A percentile compares a stretch with the other conserved stretches of the same genome.
Evolutionary conservation across 2,888 invertebrate species (phyloP).

Genomic region (Stenoptilia bipunctidactyla): DNA sequence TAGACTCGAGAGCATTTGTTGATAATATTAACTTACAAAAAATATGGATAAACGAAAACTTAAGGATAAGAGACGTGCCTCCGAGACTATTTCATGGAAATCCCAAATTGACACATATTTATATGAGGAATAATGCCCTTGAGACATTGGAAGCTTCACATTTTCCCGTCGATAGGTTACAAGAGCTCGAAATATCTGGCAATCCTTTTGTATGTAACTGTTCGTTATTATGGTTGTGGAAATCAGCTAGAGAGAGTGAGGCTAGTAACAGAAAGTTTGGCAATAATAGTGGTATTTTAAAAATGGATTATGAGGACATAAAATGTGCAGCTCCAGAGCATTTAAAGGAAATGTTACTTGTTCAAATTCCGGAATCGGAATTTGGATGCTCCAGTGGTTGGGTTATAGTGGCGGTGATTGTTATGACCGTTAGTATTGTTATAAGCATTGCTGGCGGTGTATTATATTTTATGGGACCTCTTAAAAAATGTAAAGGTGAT

Average conservation of each 20-base stretch:
- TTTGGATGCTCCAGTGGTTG: slow-evolving; percentile 74
- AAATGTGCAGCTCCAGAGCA: slow-evolving; percentile 72
- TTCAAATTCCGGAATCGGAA: slow-evolving; percentile 73
- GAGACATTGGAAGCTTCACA: slow-evolving; percentile 83
- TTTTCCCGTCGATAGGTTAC: slow-evolving; percentile 85
- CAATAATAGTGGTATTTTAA: slow-evolving; percentile 46
- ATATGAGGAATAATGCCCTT: slow-evolving; percentile 81
- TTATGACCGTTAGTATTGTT: slow-evolving; percentile 65
- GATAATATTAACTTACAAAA: slow-evolving; percentile 87
- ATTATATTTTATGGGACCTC: slow-evolving; percentile 62
- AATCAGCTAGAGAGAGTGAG: slow-evolving; percentile 67
- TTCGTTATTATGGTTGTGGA: slow-evolving; percentile 89
- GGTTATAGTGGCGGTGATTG: slow-evolving; percentile 69
- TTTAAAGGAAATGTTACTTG: slow-evolving; percentile 60
- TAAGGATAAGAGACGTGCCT: slow-evolving; percentile 80
- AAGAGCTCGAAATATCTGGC: slow-evolving; percentile 80
- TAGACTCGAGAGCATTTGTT: slow-evolving; percentile 85
- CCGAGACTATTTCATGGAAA: slow-evolving; percentile 87
- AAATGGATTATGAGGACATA: slow-evolving; percentile 71
- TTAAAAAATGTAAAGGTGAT: slow-evolving; percentile 64
- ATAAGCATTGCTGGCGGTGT: slow-evolving; percentile 64
- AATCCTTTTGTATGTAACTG: slow-evolving; percentile 91
- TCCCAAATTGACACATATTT: slow-evolving; percentile 81
- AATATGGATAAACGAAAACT: slow-evolving; percentile 83
- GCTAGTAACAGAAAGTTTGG: slow-evolving; percentile 40